Conservation (phyloP, 2,888 invertebrate genomes). For the Phorcus lineatus region DNA sequence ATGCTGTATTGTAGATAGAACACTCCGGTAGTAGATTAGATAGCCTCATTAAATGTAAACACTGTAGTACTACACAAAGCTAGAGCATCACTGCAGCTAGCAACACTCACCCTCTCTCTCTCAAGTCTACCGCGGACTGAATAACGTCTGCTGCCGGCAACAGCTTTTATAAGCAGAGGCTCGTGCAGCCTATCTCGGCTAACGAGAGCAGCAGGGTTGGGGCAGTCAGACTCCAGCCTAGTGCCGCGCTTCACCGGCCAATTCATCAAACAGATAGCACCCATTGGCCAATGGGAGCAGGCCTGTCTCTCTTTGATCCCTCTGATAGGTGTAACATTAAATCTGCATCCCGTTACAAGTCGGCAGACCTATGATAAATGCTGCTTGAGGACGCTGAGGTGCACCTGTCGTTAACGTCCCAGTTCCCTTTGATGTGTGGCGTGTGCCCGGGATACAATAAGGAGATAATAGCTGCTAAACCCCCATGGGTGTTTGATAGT, state of each 20-base stretch:
- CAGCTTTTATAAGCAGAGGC: not conserved
- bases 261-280: not conserved
- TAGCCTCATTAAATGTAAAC: not conserved
- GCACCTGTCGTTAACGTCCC: not conserved
- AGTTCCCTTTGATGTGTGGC: constrained; percentile 2
- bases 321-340: not conserved
- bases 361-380: not conserved
- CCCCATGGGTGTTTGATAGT: not conserved
- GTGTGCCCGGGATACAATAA: not conserved
- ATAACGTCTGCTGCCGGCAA: not conserved
- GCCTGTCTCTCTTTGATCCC: not conserved
- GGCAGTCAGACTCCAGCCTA: not conserved
- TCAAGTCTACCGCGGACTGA: constrained; percentile 4
- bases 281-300: not conserved
- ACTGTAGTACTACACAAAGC: constrained; percentile 3
- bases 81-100: not conserved
- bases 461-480: not conserved
- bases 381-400: not conserved
- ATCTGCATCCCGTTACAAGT: constrained; percentile 7
- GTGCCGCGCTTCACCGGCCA: constrained; percentile 1
- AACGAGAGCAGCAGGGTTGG: constrained; percentile 3
- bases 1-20: no score
- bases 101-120: constrained; percentile 1
- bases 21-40: not conserved
- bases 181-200: not conserved